phyloP scores from a whole-genome alignment of 1,140 invertebrate genomes.

The Neodiprion pinetum region DNA sequence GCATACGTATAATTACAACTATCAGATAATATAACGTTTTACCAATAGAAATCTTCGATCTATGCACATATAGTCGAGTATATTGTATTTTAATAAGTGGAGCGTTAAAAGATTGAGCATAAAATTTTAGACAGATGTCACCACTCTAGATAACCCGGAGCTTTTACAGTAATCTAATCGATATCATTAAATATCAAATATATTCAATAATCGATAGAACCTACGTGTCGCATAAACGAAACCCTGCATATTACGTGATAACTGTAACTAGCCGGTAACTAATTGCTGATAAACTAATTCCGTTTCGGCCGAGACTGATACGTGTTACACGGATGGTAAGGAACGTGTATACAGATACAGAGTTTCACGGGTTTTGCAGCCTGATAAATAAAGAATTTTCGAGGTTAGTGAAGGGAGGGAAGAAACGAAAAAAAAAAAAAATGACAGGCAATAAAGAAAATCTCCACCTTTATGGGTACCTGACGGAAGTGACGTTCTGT shows the following conservation, averaged over 20 bases:
- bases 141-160: constrained; percentile 53
- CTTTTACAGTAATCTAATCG: constrained; percentile 61
- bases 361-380: constrained; percentile 43
- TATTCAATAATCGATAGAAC: constrained; percentile 51
- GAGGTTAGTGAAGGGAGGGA: constrained; percentile 33
- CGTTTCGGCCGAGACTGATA: constrained; percentile 27
- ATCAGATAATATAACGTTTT: too few species aligned
- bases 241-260: constrained; percentile 31
- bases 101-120: not conserved
- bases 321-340: constrained; percentile 19
- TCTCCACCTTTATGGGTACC: constrained; percentile 18
- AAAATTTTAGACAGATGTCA: constrained; percentile 47
- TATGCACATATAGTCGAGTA: too few species aligned
- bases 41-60: too few species aligned
- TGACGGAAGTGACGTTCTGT: constrained; percentile 58
- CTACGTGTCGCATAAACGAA: constrained; percentile 40
- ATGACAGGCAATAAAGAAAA: constrained; percentile 52
- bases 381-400: constrained; percentile 61
- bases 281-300: constrained; percentile 24
- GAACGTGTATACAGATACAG: constrained; percentile 30
- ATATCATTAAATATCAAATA: constrained; percentile 55
- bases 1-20: too few species aligned
- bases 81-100: not conserved
- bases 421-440: constrained; percentile 29
- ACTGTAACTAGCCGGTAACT: constrained; percentile 8